Base-by-base conservation (phyloP, 2,113 vertebrate species). In the Phalacrocorax brasilianus region DNA sequence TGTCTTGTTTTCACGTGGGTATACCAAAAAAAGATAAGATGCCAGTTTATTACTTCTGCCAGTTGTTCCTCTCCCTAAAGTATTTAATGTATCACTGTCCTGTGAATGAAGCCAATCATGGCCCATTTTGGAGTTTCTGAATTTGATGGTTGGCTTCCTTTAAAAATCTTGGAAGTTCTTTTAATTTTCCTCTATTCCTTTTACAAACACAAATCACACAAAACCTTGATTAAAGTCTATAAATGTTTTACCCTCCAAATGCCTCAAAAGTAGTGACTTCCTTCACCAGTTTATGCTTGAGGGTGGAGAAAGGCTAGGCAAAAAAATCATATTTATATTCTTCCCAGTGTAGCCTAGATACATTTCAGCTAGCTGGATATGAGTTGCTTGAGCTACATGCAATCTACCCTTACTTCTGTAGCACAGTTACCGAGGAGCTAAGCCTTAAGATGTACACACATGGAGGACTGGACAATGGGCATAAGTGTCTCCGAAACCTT, bases 371-470 rank as follows among this genome's bases (percentile, higher is more conserved):
- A 13, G 10, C 2, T 77, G 68, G 22, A 8, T 86, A 13, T 8
- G 19, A 55, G 28, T 14, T 91, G 8, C 32, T 74, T 38, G 73
- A 80, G 17, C 19, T 15, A 66, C 14, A 4, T 0, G 0, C n/a
- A 42, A 11, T 22, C 42, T 45, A 6, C 10, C 1, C 3, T 0
- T 59, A 38, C 3, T 83, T 8, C 67, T 63, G 55, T 45, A 32
- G 17, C 9, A 38, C 3, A 17, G 5, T 32, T 84, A 17, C 16
- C 18, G 45, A 52, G 21, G 8, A 65, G 30, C 24, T 71, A 49
- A 80, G 27, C 22, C 22, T 50, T 28, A 50, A 38, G 4, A 11
- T 74, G 22, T 24, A 11, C 30, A 22, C 8, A 28, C 0, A 1
- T 35, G 10, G 55, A 74, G 22, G n/a, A 35, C 45, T 70, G 24